Base-by-base conservation (phyloP, 2,113 vertebrate genomes). In the Cochlearius cochlearius region DNA sequence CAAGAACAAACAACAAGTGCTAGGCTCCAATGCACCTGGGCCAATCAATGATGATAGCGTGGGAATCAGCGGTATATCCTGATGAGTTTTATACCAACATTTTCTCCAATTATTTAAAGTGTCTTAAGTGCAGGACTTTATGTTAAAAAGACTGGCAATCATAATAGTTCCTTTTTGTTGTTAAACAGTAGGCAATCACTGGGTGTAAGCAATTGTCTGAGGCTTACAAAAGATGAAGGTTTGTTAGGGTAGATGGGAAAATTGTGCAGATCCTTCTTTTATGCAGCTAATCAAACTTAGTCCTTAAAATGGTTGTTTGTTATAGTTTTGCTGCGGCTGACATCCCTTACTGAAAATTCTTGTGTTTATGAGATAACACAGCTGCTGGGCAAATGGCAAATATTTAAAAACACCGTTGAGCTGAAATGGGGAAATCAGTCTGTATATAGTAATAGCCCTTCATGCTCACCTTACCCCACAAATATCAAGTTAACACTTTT, bases 301-400 rank as follows among this genome's bases (percentile, higher is more conserved):
- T 90, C 84, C 95, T 95, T 66, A 96, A 96, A 96, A 94, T 94
- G 81, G 95, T 97, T 97, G 62, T 97, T 98, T 94, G 52, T 90
- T 94, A 59, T 27, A 23, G 47, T 80, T 97, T 89, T 95, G 62
- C 60, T 93, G 92, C 76, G 39, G 52, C 58, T 96, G 92, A 96
- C 62, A 62, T 80, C 74, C 17, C 63, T 92, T 90, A 91, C 68
- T 92, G 90, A 97, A 96, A 95, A 93, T 86, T 77, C 66, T 79
- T 89, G 47, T 96, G 83, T 96, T 96, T 95, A 93, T 94, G 83
- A 95, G 92, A 84, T 81, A 89, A 80, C 66, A 94, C 94, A 98
- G 96, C 94, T 97, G 93, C 88, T 95, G 81, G 53, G 92, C 86
- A 96, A 96, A 97, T 91, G 47, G 43, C 41, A 97, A 86, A 43